phyloP scores from a whole-genome alignment of 2,113 vertebrate genomes.

The Rhinoderma darwinii region DNA sequence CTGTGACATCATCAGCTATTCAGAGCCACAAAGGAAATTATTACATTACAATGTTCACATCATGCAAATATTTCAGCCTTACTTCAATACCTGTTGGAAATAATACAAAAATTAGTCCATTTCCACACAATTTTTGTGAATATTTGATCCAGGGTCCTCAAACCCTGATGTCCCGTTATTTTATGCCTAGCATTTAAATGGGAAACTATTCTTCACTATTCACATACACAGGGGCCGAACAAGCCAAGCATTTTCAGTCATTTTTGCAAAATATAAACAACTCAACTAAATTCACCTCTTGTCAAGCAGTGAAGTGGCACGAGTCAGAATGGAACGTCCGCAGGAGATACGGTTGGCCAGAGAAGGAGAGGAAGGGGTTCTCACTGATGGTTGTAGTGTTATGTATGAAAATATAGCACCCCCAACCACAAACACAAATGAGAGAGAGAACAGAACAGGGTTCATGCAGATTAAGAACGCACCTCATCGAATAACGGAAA shows the following conservation, averaged over 20 bases:
- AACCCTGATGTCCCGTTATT: neutral
- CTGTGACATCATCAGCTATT: neutral
- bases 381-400: too few relatives aligned
- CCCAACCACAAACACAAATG: too few relatives aligned
- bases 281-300: too few relatives aligned
- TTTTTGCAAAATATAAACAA: too few relatives aligned
- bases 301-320: too few relatives aligned
- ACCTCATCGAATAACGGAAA: too few relatives aligned
- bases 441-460: too few relatives aligned
- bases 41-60: neutral
- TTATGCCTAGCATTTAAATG: neutral
- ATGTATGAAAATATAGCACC: too few relatives aligned
- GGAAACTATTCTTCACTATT: neutral
- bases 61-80: neutral
- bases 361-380: too few relatives aligned
- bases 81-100: neutral
- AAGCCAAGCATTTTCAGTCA: neutral
- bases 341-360: too few relatives aligned
- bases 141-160: neutral
- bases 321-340: too few relatives aligned
- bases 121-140: neutral
- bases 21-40: neutral
- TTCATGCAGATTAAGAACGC: too few relatives aligned
- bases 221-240: neutral
- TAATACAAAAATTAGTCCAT: neutral